Conservation (phyloP, 2,888 invertebrate species). For the Eupithecia abbreviata region DNA sequence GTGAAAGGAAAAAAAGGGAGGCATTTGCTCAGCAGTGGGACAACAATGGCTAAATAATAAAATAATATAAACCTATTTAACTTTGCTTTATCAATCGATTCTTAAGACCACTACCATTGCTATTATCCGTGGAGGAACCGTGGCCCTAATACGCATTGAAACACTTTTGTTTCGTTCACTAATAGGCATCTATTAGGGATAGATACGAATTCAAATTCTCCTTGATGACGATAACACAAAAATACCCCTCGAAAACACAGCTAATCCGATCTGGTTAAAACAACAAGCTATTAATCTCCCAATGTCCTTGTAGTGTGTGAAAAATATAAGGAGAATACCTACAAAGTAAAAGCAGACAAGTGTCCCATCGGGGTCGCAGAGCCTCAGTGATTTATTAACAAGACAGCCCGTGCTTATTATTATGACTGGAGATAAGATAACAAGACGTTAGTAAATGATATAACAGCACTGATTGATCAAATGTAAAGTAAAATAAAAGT, state of each 20-base stretch:
- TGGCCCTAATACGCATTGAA: neutral
- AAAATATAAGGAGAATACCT: constrained; percentile 47
- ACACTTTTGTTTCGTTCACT: neutral
- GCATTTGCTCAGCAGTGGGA: too few species aligned
- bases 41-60: too few species aligned
- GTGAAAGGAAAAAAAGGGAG: too few species aligned
- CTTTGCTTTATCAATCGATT: neutral
- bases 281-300: constrained; percentile 38
- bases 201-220: neutral
- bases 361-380: constrained; percentile 36
- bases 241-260: neutral
- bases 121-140: neutral
- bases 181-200: neutral
- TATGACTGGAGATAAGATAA: constrained; percentile 38
- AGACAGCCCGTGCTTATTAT: constrained; percentile 51
- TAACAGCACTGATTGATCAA: constrained; percentile 28
- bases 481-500: neutral
- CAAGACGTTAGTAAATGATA: constrained; percentile 50
- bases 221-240: neutral
- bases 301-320: constrained; percentile 34
- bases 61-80: neutral
- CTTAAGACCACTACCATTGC: neutral
- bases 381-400: constrained; percentile 56
- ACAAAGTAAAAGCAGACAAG: constrained; percentile 48
- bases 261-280: constrained; percentile 25